A percentile compares a stretch with the other conserved stretches of the same genome.
These are phyloP conservation scores for Catamblyrhynchus diadema DNA, from an alignment of 2,797 vertebrate species.

Conservation along the genomic window DNA sequence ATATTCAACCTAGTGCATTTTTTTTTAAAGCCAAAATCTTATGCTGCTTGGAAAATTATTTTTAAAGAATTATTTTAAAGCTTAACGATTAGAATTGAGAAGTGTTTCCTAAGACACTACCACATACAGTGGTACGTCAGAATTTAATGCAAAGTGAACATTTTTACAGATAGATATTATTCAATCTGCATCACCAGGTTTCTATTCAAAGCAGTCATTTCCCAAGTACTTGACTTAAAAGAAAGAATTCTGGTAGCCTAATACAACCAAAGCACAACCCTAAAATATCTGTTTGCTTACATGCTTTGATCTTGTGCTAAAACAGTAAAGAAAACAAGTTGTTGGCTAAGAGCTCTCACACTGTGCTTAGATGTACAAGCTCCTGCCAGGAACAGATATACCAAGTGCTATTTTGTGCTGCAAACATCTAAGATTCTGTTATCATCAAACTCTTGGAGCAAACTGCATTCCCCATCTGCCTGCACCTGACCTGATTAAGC, in stretches of 20 bases:
- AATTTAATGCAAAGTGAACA: background rate
- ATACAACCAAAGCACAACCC: background rate
- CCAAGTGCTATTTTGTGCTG: background rate
- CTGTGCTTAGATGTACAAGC: slow-evolving; percentile 13
- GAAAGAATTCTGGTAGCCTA: background rate
- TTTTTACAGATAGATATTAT: background rate
- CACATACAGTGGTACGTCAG: background rate
- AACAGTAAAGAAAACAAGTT: slow-evolving; percentile 13
- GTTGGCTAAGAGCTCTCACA: slow-evolving; percentile 4
- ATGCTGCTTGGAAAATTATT: background rate
- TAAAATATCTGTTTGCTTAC: slow-evolving; percentile 2
- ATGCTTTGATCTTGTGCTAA: slow-evolving; percentile 39
- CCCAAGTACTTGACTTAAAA: background rate
- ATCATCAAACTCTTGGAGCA: background rate
- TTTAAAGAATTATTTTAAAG: background rate
- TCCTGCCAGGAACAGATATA: slow-evolving; percentile 23
- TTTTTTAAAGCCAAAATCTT: background rate
- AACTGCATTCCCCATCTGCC: background rate
- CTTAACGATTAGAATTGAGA: background rate
- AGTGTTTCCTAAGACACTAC: background rate
- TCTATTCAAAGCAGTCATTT: background rate
- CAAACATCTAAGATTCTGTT: background rate
- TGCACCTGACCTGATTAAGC: background rate
- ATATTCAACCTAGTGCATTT: background rate
- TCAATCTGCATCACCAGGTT: background rate